These are phyloP conservation scores for Eonycteris spelaea DNA, from an alignment of 2,113 vertebrate species.

Conservation along the genomic window DNA sequence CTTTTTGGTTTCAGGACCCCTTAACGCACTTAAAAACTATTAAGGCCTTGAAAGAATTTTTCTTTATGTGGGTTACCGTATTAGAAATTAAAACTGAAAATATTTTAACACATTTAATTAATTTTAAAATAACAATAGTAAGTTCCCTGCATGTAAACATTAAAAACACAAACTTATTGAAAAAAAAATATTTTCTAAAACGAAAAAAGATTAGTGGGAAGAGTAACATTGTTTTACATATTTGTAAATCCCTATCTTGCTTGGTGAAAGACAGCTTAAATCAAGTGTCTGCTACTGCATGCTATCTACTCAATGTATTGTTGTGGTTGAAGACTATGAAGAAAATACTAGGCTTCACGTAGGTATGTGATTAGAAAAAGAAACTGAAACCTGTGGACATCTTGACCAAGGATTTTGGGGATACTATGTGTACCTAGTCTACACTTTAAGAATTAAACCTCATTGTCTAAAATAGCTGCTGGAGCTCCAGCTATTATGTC, in stretches of 20 bases:
- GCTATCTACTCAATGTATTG: neutral
- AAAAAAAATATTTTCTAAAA: constrained; percentile 27
- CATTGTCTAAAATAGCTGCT: neutral
- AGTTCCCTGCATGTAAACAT: neutral
- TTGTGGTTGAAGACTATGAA: neutral
- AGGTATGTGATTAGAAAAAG: neutral
- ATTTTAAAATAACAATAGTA: neutral
- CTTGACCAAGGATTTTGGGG: neutral
- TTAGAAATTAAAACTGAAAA: neutral
- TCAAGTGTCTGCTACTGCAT: neutral
- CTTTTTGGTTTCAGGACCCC: neutral
- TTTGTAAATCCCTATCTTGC: neutral
- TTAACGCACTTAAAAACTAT: neutral
- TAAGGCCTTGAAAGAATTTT: neutral
- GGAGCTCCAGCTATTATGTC: neutral
- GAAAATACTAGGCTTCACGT: neutral
- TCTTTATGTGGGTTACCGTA: neutral
- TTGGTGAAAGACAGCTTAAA: neutral
- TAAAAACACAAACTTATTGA: neutral
- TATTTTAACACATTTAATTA: neutral
- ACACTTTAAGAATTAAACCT: neutral
- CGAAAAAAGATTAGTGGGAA: neutral
- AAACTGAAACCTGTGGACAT: neutral
- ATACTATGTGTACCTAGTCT: neutral
- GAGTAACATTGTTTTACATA: neutral